Evolutionary conservation across 2,113 vertebrate species (phyloP).

Genomic region (Apistogramma diplotaenia): DNA sequence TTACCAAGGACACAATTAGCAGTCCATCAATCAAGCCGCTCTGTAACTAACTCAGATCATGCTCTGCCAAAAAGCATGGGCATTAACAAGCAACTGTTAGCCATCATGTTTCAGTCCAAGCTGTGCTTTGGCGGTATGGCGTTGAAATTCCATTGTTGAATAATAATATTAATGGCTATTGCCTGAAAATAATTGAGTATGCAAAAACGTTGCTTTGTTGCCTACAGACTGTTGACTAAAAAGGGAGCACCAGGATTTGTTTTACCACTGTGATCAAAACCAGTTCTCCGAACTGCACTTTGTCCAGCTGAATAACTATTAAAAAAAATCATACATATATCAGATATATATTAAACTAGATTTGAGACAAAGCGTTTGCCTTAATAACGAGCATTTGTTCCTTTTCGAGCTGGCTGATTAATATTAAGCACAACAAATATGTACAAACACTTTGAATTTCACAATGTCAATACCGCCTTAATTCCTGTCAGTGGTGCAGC

Average conservation of each 20-base stretch:
- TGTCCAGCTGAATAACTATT: neutral
- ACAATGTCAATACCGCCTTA: neutral
- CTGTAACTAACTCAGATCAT: constrained; percentile 36
- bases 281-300: neutral
- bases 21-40: constrained; percentile 65
- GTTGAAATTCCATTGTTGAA: neutral
- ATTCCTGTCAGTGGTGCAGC: neutral
- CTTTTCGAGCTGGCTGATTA: neutral
- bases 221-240: neutral
- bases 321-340: neutral
- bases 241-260: neutral
- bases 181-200: neutral
- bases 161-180: constrained; percentile 19
- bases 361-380: neutral
- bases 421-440: neutral
- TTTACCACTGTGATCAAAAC: neutral
- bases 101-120: constrained; percentile 22
- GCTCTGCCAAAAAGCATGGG: constrained; percentile 57
- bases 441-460: neutral
- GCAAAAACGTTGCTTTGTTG: neutral
- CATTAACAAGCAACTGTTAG: constrained; percentile 59
- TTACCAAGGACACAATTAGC: constrained; percentile 68
- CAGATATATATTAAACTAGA: neutral
- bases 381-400: neutral
- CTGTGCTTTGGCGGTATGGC: constrained; percentile 34